Evolutionary conservation across 2,888 invertebrate genomes (phyloP), one percentile per base, ranked within the genome.

Genomic region (Catocala fraxini): DNA sequence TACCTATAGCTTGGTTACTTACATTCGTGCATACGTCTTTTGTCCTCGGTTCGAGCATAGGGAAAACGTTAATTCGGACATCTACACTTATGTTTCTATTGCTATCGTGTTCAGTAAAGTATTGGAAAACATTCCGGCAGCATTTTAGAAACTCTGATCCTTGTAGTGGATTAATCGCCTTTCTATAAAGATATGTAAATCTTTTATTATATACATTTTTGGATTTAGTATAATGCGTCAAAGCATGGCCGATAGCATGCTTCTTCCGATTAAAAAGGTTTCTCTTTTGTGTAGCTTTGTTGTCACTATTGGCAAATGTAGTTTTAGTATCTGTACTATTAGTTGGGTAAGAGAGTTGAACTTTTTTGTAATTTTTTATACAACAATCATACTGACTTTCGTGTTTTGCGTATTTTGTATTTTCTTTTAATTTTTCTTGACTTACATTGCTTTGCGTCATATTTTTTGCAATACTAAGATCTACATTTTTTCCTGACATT

Each of bases 11-110:
- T 7, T 57, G 55, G 10, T 68, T 51, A 47, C 70, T 71, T 4
- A 71, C 43, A 56, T 51, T 41, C n/a, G 71, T 68, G 11, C 49
- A 65, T 33, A 62, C 68, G 10, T 79, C 69, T 70, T 70, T 70
- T 5, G 59, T 67, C 57, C 64, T 59, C 39, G 64, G 61, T 45
- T 77, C 76, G 53, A 59, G 56, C 0, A 64, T 61, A 39, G 90
- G 87, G 51, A 77, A 75, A 0, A 90, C 69, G 62, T 88, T 90
- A 5, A 92, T 75, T 49, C 85, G 82, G 64, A 92, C 75, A 65
- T 92, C 87, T 48, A 92, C 61, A 67, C 87, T 86, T 11, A 91
- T 75, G 59, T 89, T 84, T 46, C 76, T 85, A 34, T 82, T 79
- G 41, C 68, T 69, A 35, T 84, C 73, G 49, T 73, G 75, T 34